Conservation (phyloP, 2,888 invertebrate species). For the Argyresthia albistria region DNA sequence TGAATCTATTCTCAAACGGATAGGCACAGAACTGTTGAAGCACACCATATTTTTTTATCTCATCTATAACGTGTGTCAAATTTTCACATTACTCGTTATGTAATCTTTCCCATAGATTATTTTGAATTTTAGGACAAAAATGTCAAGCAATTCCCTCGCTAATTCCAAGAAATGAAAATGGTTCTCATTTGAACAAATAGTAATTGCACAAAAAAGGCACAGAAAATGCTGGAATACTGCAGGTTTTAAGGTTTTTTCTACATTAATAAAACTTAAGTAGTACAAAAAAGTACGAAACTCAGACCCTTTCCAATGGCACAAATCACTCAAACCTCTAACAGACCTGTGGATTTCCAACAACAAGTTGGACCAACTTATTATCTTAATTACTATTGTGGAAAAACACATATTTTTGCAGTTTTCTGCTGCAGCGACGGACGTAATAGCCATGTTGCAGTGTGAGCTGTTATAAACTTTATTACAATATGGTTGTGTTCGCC, state of each 20-base stretch:
- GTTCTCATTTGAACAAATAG: slow-evolving; percentile 12
- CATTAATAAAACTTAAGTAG: slow-evolving; percentile 13
- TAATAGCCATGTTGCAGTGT: too few species aligned
- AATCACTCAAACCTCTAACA: slow-evolving; percentile 10
- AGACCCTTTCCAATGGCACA: slow-evolving; percentile 13
- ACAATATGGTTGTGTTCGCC: too few species aligned
- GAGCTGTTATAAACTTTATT: too few species aligned
- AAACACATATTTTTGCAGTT: too few species aligned
- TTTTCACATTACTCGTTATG: slow-evolving; percentile 15
- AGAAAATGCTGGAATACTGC: slow-evolving; percentile 12
- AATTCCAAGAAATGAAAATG: slow-evolving; percentile 7
- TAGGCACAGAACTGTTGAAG: slow-evolving; percentile 8
- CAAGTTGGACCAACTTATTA: slow-evolving; percentile 1
- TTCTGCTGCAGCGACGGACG: too few species aligned
- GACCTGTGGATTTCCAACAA: slow-evolving; percentile 14
- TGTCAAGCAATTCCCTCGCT: slow-evolving; percentile 9
- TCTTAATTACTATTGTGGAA: too few species aligned
- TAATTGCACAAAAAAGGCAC: slow-evolving; percentile 12
- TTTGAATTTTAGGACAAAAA: slow-evolving; percentile 10
- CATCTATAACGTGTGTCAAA: slow-evolving; percentile 10
- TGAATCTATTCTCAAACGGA: slow-evolving; percentile 6
- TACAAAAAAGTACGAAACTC: slow-evolving; percentile 14
- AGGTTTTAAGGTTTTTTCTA: slow-evolving; percentile 7
- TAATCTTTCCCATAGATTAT: slow-evolving; percentile 12
- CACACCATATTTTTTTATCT: slow-evolving; percentile 9